phyloP scores from a whole-genome alignment of 2,888 invertebrate genomes.

The Drosophila ezoana region DNA sequence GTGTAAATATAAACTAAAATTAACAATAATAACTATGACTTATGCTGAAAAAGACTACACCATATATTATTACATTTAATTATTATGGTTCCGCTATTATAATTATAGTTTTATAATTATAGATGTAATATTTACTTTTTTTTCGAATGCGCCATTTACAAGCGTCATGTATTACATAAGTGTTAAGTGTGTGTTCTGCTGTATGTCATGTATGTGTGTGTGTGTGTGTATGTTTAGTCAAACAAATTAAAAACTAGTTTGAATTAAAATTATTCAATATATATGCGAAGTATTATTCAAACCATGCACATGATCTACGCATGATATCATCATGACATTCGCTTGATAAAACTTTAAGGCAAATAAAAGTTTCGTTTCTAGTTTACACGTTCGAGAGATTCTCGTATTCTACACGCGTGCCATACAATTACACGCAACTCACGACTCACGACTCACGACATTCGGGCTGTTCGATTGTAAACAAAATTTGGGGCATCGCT shows the following conservation, averaged over 20 bases:
- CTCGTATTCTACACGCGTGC: conserved; percentile 48
- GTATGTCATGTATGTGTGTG: conserved; percentile 13
- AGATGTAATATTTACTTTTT: not conserved
- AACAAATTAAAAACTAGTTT: conserved; percentile 54
- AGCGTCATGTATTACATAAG: conserved; percentile 53
- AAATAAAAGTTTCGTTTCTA: conserved; percentile 84
- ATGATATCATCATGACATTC: conserved; percentile 40
- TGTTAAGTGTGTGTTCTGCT: conserved; percentile 24
- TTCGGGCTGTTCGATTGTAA: conserved; percentile 19
- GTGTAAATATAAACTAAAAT: conserved; percentile 76
- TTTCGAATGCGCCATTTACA: conserved; percentile 55
- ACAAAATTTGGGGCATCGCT: conserved; percentile 30
- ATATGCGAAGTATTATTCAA: conserved; percentile 42
- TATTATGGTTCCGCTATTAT: conserved; percentile 39
- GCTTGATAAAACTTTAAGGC: conserved; percentile 79
- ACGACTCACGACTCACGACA: conserved; percentile 17
- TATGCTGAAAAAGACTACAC: conserved; percentile 63
- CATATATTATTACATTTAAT: conserved; percentile 34
- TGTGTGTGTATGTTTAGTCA: conserved; percentile 25
- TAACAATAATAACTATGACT: conserved; percentile 81
- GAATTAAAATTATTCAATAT: conserved; percentile 38
- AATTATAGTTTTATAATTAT: conserved; percentile 20
- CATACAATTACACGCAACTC: conserved; percentile 19
- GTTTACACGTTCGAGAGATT: conserved; percentile 70
- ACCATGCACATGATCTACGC: conserved; percentile 27